Evolutionary conservation across 2,797 vertebrate species (phyloP).

Genomic region (Acanthurus leucopareius): DNA sequence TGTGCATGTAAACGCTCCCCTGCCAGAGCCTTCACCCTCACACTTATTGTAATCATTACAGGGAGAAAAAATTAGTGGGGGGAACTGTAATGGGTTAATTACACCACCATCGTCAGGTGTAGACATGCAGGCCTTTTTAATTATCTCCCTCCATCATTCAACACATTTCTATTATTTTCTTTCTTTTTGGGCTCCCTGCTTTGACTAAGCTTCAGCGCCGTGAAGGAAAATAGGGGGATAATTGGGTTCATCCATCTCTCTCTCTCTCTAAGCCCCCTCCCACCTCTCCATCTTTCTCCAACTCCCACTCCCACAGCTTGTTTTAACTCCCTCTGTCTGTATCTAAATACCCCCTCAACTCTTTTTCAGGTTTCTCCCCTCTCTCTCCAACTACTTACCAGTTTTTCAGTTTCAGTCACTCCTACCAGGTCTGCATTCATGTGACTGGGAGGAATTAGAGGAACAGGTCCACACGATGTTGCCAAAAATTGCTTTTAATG

Average conservation of each 20-base stretch:
- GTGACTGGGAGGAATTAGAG: not conserved
- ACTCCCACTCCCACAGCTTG: slow-evolving; percentile 25
- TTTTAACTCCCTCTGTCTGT: slow-evolving; percentile 34
- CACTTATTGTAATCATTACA: slow-evolving; percentile 85
- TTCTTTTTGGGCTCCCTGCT: slow-evolving; percentile 65
- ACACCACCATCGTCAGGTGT: slow-evolving; percentile 72
- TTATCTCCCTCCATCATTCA: slow-evolving; percentile 84
- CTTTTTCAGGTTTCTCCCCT: not conserved
- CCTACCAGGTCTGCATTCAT: not conserved
- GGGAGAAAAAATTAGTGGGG: slow-evolving; percentile 62
- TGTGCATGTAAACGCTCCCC: slow-evolving; percentile 78
- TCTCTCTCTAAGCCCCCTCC: slow-evolving; percentile 41
- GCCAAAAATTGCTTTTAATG: not conserved
- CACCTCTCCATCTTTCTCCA: slow-evolving; percentile 15
- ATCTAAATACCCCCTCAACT: slow-evolving; percentile 7
- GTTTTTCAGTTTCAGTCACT: not conserved
- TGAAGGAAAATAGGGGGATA: slow-evolving; percentile 80
- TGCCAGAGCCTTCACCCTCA: slow-evolving; percentile 81
- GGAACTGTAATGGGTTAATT: slow-evolving; percentile 84
- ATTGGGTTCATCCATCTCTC: slow-evolving; percentile 87
- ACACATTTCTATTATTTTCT: slow-evolving; percentile 84
- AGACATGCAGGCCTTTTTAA: slow-evolving; percentile 81
- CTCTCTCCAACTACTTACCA: not conserved
- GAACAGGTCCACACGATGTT: not conserved
- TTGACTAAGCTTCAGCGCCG: slow-evolving; percentile 65